Evolutionary conservation across 2,797 vertebrate genomes (phyloP), one percentile per base, ranked within the genome.

Genomic region (Aphelocoma californica): DNA sequence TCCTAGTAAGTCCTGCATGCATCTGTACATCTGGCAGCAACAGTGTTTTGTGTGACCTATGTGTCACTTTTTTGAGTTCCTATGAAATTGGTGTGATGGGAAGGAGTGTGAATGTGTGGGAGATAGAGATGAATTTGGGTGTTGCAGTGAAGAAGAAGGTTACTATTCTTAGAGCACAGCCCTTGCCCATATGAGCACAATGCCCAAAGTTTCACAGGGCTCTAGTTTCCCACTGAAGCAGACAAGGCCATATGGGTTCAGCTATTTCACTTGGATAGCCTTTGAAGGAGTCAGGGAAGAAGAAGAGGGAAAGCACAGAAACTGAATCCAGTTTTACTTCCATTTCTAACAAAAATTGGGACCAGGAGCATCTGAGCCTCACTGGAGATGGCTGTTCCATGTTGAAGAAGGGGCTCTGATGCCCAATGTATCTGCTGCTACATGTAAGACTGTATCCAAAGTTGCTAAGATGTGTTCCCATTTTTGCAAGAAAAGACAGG

Each of bases 291-390:
- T 80, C 42, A 40, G 78, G 50, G 64, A 72, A 90, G 28, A 74
- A 56, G 53, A 28, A 71, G 53, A 91, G 81, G 83, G 66, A 85
- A 95, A 93, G 88, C 81, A 92, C 66, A 94, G 75, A 78, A 95
- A 90, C 66, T 62, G 62, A 79, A 84, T 69, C 53, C 79, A 89
- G 72, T 83, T 97, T 95, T 94, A 86, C 93, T 95, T 96, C 88
- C 28, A 90, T 79, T 96, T 86, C 47, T 93, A 85, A 87, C 18
- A 75, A 77, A 86, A 79, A 88, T 87, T 62, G 97, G 98, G 98
- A 97, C 97, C 97, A 98, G 94, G 89, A 88, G 64, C 85, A 88
- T 53, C 88, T 96, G 81, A 77, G 82, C 96, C 97, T 72, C 62
- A 62, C 82, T 82, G 73, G 81, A 95, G 58, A 92, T 75, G 62